These are phyloP conservation scores for Helogale parvula DNA, from an alignment of 2,113 vertebrate species.

Conservation along the genomic window DNA sequence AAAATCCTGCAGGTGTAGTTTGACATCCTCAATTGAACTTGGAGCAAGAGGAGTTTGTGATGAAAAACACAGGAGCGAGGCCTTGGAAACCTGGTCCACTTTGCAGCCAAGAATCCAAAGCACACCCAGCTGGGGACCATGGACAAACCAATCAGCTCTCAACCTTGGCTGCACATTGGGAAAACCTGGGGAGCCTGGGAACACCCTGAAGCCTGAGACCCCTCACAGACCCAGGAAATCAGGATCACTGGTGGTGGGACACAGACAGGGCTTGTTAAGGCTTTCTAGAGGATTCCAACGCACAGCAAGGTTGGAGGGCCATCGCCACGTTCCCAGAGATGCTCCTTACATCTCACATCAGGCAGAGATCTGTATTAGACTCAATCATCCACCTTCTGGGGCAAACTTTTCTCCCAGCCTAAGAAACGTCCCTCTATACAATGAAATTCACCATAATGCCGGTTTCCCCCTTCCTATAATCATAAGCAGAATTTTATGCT, in stretches of 20 bases:
- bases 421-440: neutral
- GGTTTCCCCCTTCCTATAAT: neutral
- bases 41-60: neutral
- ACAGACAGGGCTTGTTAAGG: neutral
- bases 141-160: neutral
- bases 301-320: neutral
- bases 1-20: neutral
- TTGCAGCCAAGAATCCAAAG: neutral
- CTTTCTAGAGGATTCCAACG: neutral
- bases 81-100: neutral
- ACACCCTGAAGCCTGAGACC: neutral
- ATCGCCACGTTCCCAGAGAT: neutral
- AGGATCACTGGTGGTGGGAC: no score
- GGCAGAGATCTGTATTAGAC: neutral
- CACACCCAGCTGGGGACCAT: neutral
- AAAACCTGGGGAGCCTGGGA: neutral
- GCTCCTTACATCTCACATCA: neutral
- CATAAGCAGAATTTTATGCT: neutral
- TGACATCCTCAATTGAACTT: neutral
- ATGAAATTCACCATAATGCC: neutral
- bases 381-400: neutral
- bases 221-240: neutral
- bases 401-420: neutral
- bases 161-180: neutral
- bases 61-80: accelerated